Percentiles rank a stretch among this genome's conserved stretches.
Evolutionary conservation across 2,888 invertebrate species (phyloP).

Genomic region (Lordiphosa fenestrarum): DNA sequence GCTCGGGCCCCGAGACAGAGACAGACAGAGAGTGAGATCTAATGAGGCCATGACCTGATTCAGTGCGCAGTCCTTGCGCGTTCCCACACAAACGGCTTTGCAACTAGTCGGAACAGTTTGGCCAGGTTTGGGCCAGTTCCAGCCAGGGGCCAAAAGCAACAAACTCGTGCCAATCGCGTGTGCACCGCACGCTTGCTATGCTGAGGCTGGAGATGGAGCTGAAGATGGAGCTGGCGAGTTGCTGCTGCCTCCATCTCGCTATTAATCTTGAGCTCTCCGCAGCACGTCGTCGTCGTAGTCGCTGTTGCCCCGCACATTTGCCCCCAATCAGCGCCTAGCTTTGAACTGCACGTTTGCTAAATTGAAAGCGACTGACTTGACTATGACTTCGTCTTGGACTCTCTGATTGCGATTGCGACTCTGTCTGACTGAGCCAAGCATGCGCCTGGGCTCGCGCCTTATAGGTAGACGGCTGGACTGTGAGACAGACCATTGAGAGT

Average conservation of each 20-base stretch:
- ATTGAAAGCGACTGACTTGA: constrained; percentile 70
- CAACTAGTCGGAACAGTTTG: constrained; percentile 54
- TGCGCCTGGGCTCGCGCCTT: constrained; percentile 64
- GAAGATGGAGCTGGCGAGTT: constrained; percentile 5
- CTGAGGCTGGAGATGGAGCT: constrained; percentile 22
- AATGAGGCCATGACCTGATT: constrained; percentile 72
- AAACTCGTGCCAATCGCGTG: constrained; percentile 81
- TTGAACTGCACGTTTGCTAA: constrained; percentile 74
- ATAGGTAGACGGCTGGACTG: constrained; percentile 30
- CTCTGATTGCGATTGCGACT: constrained; percentile 19
- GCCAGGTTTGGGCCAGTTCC: constrained; percentile 22
- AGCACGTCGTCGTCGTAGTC: constrained; percentile 31
- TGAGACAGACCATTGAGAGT: constrained; percentile 31
- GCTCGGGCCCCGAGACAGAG: constrained; percentile 35
- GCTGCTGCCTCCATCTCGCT: constrained; percentile 38
- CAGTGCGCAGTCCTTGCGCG: constrained; percentile 39
- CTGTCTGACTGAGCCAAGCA: constrained; percentile 36
- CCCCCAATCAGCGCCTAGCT: constrained; percentile 72
- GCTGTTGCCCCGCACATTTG: constrained; percentile 60
- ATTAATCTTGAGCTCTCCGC: constrained; percentile 65
- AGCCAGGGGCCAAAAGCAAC: constrained; percentile 20
- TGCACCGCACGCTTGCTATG: constrained; percentile 76
- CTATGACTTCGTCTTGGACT: constrained; percentile 30
- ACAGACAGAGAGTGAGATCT: constrained; percentile 40
- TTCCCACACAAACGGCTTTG: constrained; percentile 48